phyloP scores from a whole-genome alignment of 2,113 vertebrate species.

The Gnathonemus echidnorhynchus region DNA sequence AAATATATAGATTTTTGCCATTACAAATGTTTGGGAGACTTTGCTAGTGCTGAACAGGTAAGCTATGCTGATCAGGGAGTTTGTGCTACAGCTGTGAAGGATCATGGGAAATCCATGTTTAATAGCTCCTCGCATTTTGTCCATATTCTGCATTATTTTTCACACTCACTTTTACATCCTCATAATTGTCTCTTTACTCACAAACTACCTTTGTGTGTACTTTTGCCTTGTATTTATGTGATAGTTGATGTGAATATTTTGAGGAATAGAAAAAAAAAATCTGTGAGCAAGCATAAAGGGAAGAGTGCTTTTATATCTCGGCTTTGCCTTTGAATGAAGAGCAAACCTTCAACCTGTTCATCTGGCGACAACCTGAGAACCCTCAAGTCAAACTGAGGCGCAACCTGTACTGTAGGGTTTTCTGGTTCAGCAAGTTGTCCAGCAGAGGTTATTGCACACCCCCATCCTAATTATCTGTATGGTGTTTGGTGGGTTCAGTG shows the following conservation, averaged over 20 bases:
- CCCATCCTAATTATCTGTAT: not conserved
- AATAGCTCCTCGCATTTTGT: not conserved
- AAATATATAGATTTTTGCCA: conserved; percentile 38
- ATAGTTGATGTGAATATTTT: not conserved
- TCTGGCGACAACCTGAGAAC: not conserved
- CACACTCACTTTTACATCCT: not conserved
- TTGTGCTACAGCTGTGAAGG: not conserved
- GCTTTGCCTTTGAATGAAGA: not conserved
- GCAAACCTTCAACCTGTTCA: not conserved
- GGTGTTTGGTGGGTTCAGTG: not conserved
- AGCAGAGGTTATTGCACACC: conserved; percentile 40
- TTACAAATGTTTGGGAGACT: not conserved
- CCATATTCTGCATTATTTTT: not conserved
- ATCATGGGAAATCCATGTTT: not conserved
- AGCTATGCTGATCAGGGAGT: not conserved
- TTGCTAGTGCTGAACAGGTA: not conserved
- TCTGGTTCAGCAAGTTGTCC: conserved; percentile 42
- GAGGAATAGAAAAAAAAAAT: not conserved
- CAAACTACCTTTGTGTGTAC: not conserved
- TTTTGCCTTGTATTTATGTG: not conserved
- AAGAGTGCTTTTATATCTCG: not conserved
- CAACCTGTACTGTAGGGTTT: conserved; percentile 33
- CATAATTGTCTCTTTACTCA: conserved; percentile 7
- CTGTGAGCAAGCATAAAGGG: not conserved
- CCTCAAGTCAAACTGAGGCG: not conserved